Percentiles rank a stretch among this genome's conserved stretches.
phyloP scores from a whole-genome alignment of 2,888 invertebrate genomes.

The Glomeris marginata region DNA sequence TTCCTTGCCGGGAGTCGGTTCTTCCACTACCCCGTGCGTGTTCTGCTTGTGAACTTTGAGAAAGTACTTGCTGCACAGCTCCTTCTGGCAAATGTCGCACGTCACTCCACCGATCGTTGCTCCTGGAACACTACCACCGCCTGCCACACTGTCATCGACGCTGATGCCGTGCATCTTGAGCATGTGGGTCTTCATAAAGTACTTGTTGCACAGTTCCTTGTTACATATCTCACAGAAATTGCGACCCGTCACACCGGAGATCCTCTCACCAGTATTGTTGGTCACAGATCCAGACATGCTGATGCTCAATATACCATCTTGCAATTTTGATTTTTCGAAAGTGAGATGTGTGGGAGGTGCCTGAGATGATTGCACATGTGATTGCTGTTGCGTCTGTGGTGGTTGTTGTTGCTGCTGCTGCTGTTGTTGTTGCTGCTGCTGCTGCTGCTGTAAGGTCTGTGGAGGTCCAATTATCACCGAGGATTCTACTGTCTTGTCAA shows the following conservation, averaged over 20 bases:
- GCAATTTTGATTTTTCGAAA: too few species aligned
- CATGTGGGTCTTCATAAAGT: slow-evolving; percentile 99
- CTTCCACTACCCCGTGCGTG: slow-evolving; percentile 89
- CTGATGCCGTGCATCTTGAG: slow-evolving; percentile 95
- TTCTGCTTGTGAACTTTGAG: slow-evolving; percentile 94
- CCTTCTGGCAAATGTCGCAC: slow-evolving; percentile 96
- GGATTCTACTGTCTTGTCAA: slow-evolving; percentile 21
- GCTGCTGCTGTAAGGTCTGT: not conserved
- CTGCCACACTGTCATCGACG: slow-evolving; percentile 48
- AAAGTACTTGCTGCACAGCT: slow-evolving; percentile 95
- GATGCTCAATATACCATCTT: too few species aligned
- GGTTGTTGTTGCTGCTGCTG: not conserved
- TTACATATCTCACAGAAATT: slow-evolving; percentile 96
- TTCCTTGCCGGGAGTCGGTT: slow-evolving; percentile 26
- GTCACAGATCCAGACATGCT: not conserved
- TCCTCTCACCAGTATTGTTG: slow-evolving; percentile 4
- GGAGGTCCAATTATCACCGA: not conserved
- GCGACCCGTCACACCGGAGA: slow-evolving; percentile 21
- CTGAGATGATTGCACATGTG: too few species aligned
- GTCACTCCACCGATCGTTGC: slow-evolving; percentile 86
- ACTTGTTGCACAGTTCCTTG: slow-evolving; percentile 98
- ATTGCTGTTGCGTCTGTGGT: not conserved
- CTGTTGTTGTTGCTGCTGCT: not conserved
- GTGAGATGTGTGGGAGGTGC: too few species aligned
- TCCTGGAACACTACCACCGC: slow-evolving; percentile 15